Evolutionary conservation across 2,113 vertebrate genomes (phyloP).

Genomic region (Oryzias celebensis): DNA sequence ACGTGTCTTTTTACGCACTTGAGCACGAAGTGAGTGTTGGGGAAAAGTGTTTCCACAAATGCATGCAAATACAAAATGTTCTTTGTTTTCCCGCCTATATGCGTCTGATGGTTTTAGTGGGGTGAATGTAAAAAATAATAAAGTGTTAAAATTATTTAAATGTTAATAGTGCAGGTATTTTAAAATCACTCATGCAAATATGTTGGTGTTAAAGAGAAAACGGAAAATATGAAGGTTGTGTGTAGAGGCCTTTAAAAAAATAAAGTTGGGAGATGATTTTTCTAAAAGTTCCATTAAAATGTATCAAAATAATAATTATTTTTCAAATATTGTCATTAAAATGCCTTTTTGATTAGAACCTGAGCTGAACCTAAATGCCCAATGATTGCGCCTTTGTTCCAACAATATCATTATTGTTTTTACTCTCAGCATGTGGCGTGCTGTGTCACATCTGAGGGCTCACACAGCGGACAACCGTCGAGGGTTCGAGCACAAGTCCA

Average conservation of each 20-base stretch:
- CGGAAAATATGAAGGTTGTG: neutral
- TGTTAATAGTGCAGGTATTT: neutral
- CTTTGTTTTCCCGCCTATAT: conserved; percentile 57
- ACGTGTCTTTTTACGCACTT: conserved; percentile 83
- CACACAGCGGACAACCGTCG: conserved; percentile 16
- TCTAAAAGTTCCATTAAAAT: too few species aligned
- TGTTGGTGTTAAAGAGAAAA: neutral
- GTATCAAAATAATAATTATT: neutral
- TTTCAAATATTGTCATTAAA: neutral
- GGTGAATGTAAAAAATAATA: conserved; percentile 10
- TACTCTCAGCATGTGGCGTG: conserved; percentile 44
- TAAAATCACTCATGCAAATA: neutral
- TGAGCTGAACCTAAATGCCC: conserved; percentile 42
- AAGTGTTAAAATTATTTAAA: neutral
- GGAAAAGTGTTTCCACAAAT: conserved; percentile 68
- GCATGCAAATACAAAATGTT: conserved; percentile 71
- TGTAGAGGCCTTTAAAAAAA: too few species aligned
- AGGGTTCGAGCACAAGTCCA: conserved; percentile 29
- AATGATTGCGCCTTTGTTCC: conserved; percentile 17
- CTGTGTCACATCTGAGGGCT: conserved; percentile 14
- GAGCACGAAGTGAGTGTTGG: conserved; percentile 81
- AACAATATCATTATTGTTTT: conserved; percentile 35
- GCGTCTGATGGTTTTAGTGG: conserved; percentile 45
- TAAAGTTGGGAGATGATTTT: too few species aligned
- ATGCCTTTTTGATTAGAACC: conserved; percentile 19